Conservation (phyloP, 2,888 invertebrate genomes). For the Therioaphis trifolii region DNA sequence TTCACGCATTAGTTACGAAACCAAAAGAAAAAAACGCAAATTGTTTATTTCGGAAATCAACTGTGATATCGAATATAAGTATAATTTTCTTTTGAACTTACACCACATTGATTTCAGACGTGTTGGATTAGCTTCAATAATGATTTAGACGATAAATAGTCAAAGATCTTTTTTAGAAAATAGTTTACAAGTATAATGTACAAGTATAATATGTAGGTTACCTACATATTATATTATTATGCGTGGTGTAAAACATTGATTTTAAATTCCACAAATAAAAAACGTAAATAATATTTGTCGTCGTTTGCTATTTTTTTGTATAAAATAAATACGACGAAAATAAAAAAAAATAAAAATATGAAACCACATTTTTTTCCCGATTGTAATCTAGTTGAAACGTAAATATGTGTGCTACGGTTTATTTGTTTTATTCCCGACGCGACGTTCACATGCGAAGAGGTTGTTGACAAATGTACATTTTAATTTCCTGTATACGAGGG, state of each 20-base stretch:
- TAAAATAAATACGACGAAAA: not conserved
- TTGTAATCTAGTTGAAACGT: not conserved
- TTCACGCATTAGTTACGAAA: no score
- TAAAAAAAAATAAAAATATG: conserved; percentile 2
- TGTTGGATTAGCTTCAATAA: no score
- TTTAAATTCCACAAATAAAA: conserved; percentile 12
- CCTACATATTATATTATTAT: no score
- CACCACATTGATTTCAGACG: no score
- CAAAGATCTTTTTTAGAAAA: no score
- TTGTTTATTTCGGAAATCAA: no score
- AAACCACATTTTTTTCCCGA: not conserved
- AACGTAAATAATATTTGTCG: not conserved
- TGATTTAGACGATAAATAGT: no score
- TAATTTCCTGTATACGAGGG: not conserved
- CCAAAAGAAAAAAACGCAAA: no score
- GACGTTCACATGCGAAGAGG: not conserved
- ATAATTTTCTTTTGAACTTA: no score
- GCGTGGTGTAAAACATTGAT: not conserved
- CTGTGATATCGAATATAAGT: no score
- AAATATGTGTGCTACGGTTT: not conserved
- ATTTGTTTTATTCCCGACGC: not conserved
- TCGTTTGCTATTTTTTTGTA: conserved; percentile 10
- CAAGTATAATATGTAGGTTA: no score
- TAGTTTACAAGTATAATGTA: no score
- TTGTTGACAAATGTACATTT: conserved; percentile 29